Percentiles rank a stretch among this genome's conserved stretches.
phyloP scores from a whole-genome alignment of 2,797 vertebrate genomes.

The Poeciliopsis turneri region DNA sequence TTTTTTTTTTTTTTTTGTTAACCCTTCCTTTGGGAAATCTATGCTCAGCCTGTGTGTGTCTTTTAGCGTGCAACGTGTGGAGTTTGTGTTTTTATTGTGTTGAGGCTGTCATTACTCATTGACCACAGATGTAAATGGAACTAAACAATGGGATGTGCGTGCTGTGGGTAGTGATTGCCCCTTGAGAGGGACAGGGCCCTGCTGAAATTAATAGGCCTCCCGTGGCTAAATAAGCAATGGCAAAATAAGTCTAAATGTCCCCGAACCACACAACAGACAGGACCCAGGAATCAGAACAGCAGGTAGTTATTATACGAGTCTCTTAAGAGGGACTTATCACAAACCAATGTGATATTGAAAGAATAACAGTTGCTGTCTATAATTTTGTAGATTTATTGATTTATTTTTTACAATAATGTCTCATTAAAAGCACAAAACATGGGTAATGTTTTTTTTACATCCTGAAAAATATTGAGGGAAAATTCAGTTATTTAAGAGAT shows the following conservation, averaged over 20 bases:
- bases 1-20: constrained; percentile 13
- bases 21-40: constrained; percentile 51
- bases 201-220: constrained; percentile 88
- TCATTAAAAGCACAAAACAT: constrained; percentile 22
- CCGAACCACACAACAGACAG: constrained; percentile 83
- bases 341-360: constrained; percentile 75
- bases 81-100: constrained; percentile 62
- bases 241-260: constrained; percentile 85
- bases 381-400: constrained; percentile 33
- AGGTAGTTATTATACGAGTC: constrained; percentile 83
- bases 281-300: constrained; percentile 82
- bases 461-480: constrained; percentile 73
- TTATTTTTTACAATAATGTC: constrained; percentile 11
- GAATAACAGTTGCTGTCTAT: constrained; percentile 65
- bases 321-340: constrained; percentile 80
- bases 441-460: constrained; percentile 64
- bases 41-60: constrained; percentile 17
- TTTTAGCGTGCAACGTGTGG: constrained; percentile 47
- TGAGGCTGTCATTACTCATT: constrained; percentile 78
- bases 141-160: constrained; percentile 78
- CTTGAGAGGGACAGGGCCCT: constrained; percentile 79
- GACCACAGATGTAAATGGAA: constrained; percentile 83
- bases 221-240: constrained; percentile 84
- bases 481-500: constrained; percentile 77
- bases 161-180: constrained; percentile 75